Evolutionary conservation across 2,888 invertebrate species (phyloP).

Genomic region (Acronicta psi): DNA sequence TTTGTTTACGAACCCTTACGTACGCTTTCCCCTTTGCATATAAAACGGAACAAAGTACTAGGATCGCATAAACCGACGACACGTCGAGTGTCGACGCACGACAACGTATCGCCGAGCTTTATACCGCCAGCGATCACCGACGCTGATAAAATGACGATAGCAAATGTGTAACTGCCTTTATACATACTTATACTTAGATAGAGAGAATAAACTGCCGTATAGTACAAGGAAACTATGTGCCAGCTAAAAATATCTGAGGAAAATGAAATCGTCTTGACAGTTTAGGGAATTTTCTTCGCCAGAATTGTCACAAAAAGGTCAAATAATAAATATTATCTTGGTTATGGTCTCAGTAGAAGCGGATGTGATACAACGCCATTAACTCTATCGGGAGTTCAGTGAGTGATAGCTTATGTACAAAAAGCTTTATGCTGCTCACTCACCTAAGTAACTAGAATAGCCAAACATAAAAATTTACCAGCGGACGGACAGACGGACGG

Average conservation of each 20-base stretch:
- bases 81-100: slow-evolving; percentile 36
- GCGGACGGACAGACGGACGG: no score
- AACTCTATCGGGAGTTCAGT: no score
- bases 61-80: slow-evolving; percentile 34
- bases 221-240: not conserved
- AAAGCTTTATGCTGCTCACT: no score
- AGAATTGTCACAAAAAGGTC: no score
- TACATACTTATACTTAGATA: slow-evolving; percentile 5
- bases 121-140: slow-evolving; percentile 59
- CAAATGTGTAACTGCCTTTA: slow-evolving; percentile 29
- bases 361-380: no score
- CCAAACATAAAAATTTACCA: no score
- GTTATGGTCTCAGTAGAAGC: no score
- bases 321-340: no score
- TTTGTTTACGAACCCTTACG: not conserved
- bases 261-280: no score
- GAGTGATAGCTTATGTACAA: no score
- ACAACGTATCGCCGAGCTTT: slow-evolving; percentile 63
- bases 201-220: not conserved
- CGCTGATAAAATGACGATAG: slow-evolving; percentile 65
- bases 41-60: slow-evolving; percentile 21
- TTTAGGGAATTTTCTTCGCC: not conserved
- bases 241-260: not conserved
- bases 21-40: not conserved
- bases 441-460: no score